Base-by-base conservation (phyloP, 2,888 invertebrate genomes). In the Drosophila vallismaia region DNA sequence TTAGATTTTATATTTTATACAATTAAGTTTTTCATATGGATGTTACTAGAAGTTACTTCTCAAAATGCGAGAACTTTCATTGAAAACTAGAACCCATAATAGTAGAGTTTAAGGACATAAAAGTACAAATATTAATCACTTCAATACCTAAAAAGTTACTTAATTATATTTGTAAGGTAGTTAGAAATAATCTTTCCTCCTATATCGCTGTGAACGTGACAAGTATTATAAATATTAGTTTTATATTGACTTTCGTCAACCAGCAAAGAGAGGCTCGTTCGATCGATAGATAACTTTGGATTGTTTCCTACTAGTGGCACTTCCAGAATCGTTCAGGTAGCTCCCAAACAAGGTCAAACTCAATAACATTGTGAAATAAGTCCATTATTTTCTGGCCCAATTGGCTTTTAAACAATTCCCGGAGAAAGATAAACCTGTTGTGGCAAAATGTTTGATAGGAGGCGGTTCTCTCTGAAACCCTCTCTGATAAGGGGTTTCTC, bases 291-390 rank as follows among this genome's bases (percentile, higher is more conserved):
- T 71, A 33, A 45, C 19, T 48, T 28, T 48, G 48, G 26, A 62
- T 42, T 55, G 45, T 12, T 6, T 36, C 14, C 14, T 26, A 42
- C 48, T 59, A 28, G 49, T 71, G 53, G 38, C 36, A 59, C 48
- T 49, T 52, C 40, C 69, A 51, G 46, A 56, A 69, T 57, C 53
- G 50, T 40, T 46, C 49, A 60, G 59, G 71, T 71, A 54, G 24
- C 38, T 14, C 52, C 24, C 26, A 19, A 33, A 42, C 62, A 55
- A 46, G 63, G 55, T 46, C 44, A 68, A 62, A 51, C 14, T 70
- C 40, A 70, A 63, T 58, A 60, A 71, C 72, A 42, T 76, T 57
- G 67, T 70, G 57, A 67, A 74, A 67, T 74, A 55, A 10, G 3
- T 49, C 31, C 31, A 70, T 12, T 69, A 49, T 10, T 48, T 38